Conservation (phyloP, 2,797 vertebrate genomes). For the Furcifer pardalis region DNA sequence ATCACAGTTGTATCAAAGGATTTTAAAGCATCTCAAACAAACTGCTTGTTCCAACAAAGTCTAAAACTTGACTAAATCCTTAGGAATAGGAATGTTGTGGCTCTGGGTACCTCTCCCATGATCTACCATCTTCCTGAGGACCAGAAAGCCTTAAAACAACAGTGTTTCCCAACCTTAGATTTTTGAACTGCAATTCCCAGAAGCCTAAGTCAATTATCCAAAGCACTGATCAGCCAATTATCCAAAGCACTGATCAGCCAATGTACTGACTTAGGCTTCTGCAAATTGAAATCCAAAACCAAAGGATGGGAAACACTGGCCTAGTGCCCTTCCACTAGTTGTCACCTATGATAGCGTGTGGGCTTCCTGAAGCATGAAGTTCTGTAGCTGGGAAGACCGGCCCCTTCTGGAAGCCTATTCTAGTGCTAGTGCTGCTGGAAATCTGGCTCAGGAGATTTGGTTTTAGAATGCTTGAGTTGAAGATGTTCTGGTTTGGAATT, state of each 20-base stretch:
- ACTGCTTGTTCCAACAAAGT: not conserved
- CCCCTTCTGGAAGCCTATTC: too few species aligned
- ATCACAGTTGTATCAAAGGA: not conserved
- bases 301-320: too few species aligned
- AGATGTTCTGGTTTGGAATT: not conserved
- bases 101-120: not conserved
- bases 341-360: not conserved
- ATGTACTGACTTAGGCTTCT: too few species aligned
- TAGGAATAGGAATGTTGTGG: not conserved
- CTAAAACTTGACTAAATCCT: too few species aligned
- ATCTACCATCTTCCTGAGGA: not conserved
- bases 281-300: too few species aligned
- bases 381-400: not conserved
- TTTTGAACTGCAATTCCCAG: too few species aligned
- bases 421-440: too few species aligned
- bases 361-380: not conserved
- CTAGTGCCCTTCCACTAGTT: not conserved
- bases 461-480: not conserved
- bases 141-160: not conserved
- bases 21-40: not conserved
- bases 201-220: too few species aligned
- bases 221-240: too few species aligned
- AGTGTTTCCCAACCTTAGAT: too few species aligned
- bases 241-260: too few species aligned
- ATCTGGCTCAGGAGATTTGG: not conserved